Conservation (phyloP, 2,113 vertebrate species). For the Osmerus mordax region DNA sequence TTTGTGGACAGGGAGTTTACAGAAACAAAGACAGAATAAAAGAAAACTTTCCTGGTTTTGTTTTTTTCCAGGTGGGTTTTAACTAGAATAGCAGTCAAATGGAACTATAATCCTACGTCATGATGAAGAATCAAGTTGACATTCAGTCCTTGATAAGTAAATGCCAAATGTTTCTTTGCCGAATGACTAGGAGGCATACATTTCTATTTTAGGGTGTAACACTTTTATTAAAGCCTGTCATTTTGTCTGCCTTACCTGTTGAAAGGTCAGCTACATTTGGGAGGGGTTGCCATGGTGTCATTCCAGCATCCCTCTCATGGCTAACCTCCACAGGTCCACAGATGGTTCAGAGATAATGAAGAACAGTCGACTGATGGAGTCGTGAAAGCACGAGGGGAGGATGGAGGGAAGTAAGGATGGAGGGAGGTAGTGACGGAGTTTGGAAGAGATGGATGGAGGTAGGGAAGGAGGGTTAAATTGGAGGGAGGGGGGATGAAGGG, state of each 20-base stretch:
- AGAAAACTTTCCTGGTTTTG: neutral
- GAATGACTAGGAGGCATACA: neutral
- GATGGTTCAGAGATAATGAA: slow-evolving; percentile 25
- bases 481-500: too few relatives aligned
- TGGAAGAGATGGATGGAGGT: too few relatives aligned
- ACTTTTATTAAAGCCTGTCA: neutral
- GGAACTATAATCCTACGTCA: neutral
- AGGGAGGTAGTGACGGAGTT: too few relatives aligned
- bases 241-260: neutral
- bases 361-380: slow-evolving; percentile 13
- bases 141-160: neutral
- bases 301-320: neutral
- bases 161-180: neutral
- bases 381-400: slow-evolving; percentile 6
- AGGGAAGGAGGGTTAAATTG: too few relatives aligned
- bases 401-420: too few relatives aligned
- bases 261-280: slow-evolving; percentile 27
- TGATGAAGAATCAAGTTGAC: neutral
- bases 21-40: too few relatives aligned
- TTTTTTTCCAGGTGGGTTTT: neutral
- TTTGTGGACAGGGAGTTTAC: too few relatives aligned
- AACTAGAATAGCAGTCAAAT: neutral
- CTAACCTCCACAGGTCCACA: neutral
- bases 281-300: slow-evolving; percentile 18
- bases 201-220: neutral